Conservation (phyloP, 1,140 invertebrate genomes). For the Camponotus pennsylvanicus region DNA sequence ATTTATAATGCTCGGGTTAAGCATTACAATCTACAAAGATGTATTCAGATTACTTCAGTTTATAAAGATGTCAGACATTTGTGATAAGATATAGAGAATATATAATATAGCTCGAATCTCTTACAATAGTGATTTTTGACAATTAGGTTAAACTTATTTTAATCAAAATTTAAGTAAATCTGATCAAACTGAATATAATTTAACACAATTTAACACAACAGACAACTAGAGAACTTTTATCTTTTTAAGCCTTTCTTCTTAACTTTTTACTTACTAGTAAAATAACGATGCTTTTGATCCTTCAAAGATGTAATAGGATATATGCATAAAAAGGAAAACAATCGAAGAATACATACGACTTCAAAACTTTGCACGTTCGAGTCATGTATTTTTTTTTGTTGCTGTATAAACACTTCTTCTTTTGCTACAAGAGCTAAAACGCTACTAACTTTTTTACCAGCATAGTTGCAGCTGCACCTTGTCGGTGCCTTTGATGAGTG, state of each 20-base stretch:
- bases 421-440: neutral
- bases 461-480: neutral
- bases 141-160: neutral
- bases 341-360: neutral
- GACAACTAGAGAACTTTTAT: neutral
- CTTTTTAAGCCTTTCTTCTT: neutral
- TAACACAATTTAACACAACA: neutral
- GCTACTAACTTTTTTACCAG: conserved; percentile 13
- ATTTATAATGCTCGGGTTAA: neutral
- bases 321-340: neutral
- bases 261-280: neutral
- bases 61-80: neutral
- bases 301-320: neutral
- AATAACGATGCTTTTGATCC: neutral
- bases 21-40: neutral
- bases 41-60: neutral
- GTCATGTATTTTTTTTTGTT: conserved; percentile 4
- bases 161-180: no score
- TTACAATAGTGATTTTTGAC: neutral
- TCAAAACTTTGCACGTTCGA: neutral
- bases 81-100: neutral
- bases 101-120: neutral
- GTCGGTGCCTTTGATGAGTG: no score
- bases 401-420: no score
- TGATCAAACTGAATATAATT: no score